These are phyloP conservation scores for Oligia latruncula DNA, from an alignment of 2,888 invertebrate species.

Conservation along the genomic window DNA sequence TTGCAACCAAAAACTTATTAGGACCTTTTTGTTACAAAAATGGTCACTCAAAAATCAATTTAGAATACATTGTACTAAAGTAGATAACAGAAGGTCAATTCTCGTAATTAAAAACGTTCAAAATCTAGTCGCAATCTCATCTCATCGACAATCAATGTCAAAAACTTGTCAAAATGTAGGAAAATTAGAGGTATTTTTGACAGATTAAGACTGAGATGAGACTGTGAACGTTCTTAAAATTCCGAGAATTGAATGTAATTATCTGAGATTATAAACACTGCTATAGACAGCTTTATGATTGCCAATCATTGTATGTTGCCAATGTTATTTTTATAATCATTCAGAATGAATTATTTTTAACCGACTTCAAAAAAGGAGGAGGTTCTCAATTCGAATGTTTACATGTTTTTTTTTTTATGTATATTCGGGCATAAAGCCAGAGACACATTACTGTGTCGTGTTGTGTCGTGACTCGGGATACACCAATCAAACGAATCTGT, in stretches of 20 bases:
- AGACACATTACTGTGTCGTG: too few relatives aligned
- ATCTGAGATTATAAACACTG: background rate
- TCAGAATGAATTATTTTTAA: background rate
- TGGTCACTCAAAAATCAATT: background rate
- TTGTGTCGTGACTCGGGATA: too few relatives aligned
- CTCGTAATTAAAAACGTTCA: background rate
- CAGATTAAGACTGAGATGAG: background rate
- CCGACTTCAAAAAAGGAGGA: too few relatives aligned
- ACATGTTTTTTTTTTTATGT: too few relatives aligned
- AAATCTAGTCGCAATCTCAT: too few relatives aligned
- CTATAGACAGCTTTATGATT: background rate
- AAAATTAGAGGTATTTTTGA: background rate
- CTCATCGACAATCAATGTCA: background rate
- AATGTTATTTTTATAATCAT: background rate
- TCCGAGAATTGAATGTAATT: background rate
- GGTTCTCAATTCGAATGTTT: too few relatives aligned
- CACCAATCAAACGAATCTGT: too few relatives aligned
- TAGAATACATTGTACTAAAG: background rate
- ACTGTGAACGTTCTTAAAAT: background rate
- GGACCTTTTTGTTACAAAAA: background rate
- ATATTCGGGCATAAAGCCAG: too few relatives aligned
- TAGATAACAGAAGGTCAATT: background rate
- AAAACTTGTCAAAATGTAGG: too few relatives aligned
- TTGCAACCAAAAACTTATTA: background rate
- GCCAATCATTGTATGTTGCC: background rate